phyloP scores from a whole-genome alignment of 2,797 vertebrate species.

The Fratercula arctica region DNA sequence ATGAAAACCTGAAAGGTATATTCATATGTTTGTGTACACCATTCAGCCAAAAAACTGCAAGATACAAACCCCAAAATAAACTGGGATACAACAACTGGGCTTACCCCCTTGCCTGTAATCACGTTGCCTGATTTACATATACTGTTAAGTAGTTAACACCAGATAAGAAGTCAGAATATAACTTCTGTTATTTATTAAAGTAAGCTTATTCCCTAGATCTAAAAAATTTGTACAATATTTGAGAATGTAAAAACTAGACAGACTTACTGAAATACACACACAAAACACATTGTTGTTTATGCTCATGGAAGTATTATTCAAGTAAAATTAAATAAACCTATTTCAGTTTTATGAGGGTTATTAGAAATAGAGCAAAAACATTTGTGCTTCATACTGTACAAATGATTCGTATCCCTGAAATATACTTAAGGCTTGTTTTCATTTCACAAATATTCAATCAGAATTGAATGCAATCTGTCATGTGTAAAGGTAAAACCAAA shows the following conservation, averaged over 20 bases:
- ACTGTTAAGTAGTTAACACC: not conserved
- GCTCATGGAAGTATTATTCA: not conserved
- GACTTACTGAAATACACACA: not conserved
- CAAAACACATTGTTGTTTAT: not conserved
- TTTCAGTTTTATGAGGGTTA: not conserved
- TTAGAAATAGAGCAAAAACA: not conserved
- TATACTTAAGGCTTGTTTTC: not conserved
- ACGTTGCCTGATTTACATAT: rapidly evolving
- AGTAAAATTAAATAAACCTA: not conserved
- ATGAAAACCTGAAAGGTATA: not conserved
- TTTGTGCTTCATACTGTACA: not conserved
- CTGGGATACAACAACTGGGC: not conserved
- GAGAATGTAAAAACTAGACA: not conserved
- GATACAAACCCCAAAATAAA: not conserved
- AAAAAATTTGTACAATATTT: not conserved
- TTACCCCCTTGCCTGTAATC: not conserved
- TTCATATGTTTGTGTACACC: not conserved
- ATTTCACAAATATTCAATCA: not conserved
- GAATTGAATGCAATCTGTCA: not conserved
- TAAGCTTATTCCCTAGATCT: not conserved
- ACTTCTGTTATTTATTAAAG: not conserved
- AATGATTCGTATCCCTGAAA: not conserved
- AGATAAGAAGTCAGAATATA: not conserved
- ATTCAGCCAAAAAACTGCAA: not conserved
- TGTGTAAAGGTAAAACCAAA: not conserved